Evolutionary conservation across 2,797 vertebrate species (phyloP), one percentile per base, ranked within the genome.

Genomic region (Fistularia commersonii): DNA sequence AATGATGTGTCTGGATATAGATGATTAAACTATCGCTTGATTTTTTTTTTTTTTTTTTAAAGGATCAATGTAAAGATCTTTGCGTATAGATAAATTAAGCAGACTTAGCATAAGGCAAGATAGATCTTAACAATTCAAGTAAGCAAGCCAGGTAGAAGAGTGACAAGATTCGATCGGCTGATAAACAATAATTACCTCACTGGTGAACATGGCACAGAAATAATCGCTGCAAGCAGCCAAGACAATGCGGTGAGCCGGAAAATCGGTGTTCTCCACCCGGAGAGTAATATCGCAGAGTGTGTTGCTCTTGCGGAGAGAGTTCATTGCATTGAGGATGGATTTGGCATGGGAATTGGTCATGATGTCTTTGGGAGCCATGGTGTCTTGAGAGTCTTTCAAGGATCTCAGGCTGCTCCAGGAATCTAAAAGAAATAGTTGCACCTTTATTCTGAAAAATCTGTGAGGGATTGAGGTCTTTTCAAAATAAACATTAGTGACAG

Each of bases 281-380:
- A 99, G 83, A 0, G 97, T 99, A 87, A 99, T 97, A 50, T 99
- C 97, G 54, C 97, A 99, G 52, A 98, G 92, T 1, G 96, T 99
- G 84, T 93, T 94, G 88, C 96, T 98, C 88, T 98, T 98, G 67
- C 96, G 90, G 67, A 98, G 92, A 1, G 94, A 90, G 76, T 99
- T 99, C 97, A 99, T 99, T 38, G 96, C 93, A 49, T 99, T 99
- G 69, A 99, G 92, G 86, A 99, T 99, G 82, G 96, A 96, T 75
- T 99, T 98, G 82, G 97, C 97, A 12, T 99, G 97, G 11, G 94
- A 97, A 69, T 98, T 99, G 65, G 96, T 99, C 97, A 99, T 99
- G 87, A 99, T 95, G 88, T 98, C 96, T 88, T 97, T 98, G 82
- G 96, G 96, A 74, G 96, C 96, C 96, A 98, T 98, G 87, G 54